Conservation (phyloP, 2,113 vertebrate species). For the Anhinga rufa region DNA sequence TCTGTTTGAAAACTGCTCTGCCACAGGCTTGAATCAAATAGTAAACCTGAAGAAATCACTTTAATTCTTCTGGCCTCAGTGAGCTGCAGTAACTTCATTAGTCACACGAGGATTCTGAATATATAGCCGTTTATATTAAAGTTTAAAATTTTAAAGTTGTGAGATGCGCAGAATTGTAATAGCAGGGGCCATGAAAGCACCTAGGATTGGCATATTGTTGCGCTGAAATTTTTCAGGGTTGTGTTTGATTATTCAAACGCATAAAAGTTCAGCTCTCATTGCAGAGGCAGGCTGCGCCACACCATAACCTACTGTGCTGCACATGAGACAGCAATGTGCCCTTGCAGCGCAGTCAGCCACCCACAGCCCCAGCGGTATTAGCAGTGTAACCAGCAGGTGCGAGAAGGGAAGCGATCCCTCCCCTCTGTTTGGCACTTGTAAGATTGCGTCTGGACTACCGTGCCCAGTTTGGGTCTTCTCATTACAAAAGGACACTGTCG, state of each 20-base stretch:
- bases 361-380: background rate
- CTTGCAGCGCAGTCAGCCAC: background rate
- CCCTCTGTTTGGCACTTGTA: background rate
- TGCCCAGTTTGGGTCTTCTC: background rate
- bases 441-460: background rate
- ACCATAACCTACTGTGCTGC: background rate
- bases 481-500: background rate
- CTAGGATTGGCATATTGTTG: background rate
- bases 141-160: background rate
- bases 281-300: background rate
- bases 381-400: background rate
- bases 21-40: background rate
- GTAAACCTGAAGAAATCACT: background rate
- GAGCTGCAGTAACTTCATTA: background rate
- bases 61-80: background rate
- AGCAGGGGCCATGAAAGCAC: background rate
- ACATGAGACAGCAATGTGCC: fast-evolving
- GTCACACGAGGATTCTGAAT: background rate
- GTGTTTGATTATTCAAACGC: background rate
- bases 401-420: background rate
- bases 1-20: background rate
- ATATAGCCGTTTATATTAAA: background rate
- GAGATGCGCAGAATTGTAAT: background rate
- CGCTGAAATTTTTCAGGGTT: background rate
- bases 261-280: background rate